Conservation (phyloP, 2,113 vertebrate genomes). For the Alaudala cheleensis region DNA sequence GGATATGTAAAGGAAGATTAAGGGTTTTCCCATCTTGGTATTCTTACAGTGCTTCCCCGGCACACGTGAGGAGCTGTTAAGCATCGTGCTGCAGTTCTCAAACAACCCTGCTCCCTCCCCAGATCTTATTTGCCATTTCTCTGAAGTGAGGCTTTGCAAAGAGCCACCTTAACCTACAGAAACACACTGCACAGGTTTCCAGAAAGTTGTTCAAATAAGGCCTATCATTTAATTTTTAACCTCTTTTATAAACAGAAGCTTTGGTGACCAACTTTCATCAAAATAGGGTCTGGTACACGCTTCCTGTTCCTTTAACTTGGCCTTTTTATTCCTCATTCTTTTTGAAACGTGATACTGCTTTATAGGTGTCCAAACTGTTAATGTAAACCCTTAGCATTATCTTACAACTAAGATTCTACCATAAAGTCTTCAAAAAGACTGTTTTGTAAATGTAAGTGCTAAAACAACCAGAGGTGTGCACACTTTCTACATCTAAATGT, state of each 20-base stretch:
- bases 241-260: not conserved
- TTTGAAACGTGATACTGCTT: not conserved
- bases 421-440: not conserved
- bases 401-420: not conserved
- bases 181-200: not conserved
- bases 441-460: not conserved
- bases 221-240: not conserved
- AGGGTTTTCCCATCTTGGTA: not conserved
- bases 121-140: not conserved
- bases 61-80: not conserved
- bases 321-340: not conserved
- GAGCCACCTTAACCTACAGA: not conserved
- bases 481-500: not conserved
- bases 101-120: not conserved
- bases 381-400: not conserved
- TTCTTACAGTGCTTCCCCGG: rapidly evolving
- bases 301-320: not conserved
- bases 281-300: not conserved
- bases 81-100: not conserved
- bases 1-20: not conserved
- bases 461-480: not conserved
- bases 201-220: not conserved
- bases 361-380: not conserved
- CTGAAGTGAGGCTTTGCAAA: not conserved
- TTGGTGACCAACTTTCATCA: not conserved